Evolutionary conservation across 2,888 invertebrate genomes (phyloP), one percentile per base, ranked within the genome.

Genomic region (Petrolisthes manimaculis): DNA sequence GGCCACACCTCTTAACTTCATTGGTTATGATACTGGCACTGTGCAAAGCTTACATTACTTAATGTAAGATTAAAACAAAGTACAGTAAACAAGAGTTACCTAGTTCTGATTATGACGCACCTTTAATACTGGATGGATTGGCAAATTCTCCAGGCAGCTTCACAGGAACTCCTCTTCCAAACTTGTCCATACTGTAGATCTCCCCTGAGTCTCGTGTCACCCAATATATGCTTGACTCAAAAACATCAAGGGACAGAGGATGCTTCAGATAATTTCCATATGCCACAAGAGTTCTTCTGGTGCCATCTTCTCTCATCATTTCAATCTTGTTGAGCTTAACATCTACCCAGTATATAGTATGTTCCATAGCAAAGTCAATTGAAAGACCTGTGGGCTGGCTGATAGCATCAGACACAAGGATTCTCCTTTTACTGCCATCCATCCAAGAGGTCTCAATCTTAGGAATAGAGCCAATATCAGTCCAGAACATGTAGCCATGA

Each of bases 391-490:
- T 95, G 0, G 99, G 99, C 92, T 96, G 96, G 74, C 97, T 95
- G 54, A 99, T 95, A 89, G 95, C 95, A 89, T 97, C 97, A 0
- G 96, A 95, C 8, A 98, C 96, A 3, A 99, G 93, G 0, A 96
- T 95, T 85, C 96, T 94, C 3, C 98, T 95, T 92, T 97, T 96
- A 0, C 96, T 96, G 0, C 99, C 99, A 92, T 98, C 99, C 98
- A 99, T 97, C 97, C 98, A 99, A 2, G 98, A 95, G 4, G 96
- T 95, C 93, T 99, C 99, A 90, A 99, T 98, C 93, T 98, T 99
- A 0, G 98, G 97, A 4, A 95, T 95, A 0, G 96, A 95, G 5
- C 98, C 98, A 0, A 97, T 96, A 93, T 99, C 98, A 0, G 98
- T 95, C 98, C 99, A 99, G 93, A 96, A 97, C 95, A 99, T 95